phyloP scores from a whole-genome alignment of 2,888 invertebrate genomes.

The Trachelus troglodyta region DNA sequence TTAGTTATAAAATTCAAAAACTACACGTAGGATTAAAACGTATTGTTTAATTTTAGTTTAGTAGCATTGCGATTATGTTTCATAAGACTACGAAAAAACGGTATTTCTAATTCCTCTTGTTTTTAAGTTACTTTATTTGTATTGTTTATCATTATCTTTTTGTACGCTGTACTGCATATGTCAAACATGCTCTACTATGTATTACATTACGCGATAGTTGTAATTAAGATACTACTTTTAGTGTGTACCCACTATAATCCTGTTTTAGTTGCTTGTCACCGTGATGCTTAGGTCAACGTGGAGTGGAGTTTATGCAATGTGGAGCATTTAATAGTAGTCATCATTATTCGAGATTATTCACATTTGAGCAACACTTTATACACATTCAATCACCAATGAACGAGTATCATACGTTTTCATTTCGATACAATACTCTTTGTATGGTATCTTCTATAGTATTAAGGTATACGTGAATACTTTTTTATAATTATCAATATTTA shows the following conservation, averaged over 20 bases:
- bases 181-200: neutral
- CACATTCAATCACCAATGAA: neutral
- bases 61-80: neutral
- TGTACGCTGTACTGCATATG: neutral
- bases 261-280: neutral
- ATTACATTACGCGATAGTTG: conserved; percentile 3
- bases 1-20: neutral
- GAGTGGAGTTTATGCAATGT: neutral
- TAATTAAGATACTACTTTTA: neutral
- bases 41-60: neutral
- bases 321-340: neutral
- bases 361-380: neutral
- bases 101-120: conserved; percentile 2
- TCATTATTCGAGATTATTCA: neutral
- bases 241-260: neutral
- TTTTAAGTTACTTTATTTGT: conserved; percentile 1
- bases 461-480: neutral
- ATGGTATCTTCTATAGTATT: neutral
- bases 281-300: neutral
- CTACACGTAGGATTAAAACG: neutral
- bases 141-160: neutral
- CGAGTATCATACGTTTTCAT: neutral
- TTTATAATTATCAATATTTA: neutral
- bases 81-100: conserved; percentile 2
- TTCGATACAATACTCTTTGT: neutral